These are phyloP conservation scores for Diloba caeruleocephala DNA, from an alignment of 2,888 invertebrate species.

Conservation along the genomic window DNA sequence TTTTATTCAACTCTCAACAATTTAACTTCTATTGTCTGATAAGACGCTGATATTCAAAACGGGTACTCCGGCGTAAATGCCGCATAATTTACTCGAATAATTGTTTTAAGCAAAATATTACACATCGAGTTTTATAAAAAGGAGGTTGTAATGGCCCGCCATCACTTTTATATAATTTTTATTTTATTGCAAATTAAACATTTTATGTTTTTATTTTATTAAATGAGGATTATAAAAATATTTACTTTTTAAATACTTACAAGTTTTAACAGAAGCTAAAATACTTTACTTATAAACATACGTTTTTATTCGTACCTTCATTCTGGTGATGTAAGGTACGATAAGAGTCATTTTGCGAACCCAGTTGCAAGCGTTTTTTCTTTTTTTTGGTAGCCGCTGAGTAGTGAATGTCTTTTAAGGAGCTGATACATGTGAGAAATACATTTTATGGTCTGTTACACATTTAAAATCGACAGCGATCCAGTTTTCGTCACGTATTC, in stretches of 20 bases:
- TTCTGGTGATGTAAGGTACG: constrained; percentile 64
- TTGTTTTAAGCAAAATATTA: constrained; percentile 47
- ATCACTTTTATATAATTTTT: constrained; percentile 46
- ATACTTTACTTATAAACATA: constrained; percentile 62
- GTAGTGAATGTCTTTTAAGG: constrained; percentile 62
- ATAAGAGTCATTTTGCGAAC: constrained; percentile 72
- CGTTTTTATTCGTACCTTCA: constrained; percentile 63
- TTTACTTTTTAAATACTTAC: constrained; percentile 42
- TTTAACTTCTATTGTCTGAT: constrained; percentile 19
- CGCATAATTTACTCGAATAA: constrained; percentile 39
- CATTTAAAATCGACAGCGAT: constrained; percentile 65
- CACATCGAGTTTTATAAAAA: constrained; percentile 36
- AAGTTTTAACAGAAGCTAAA: constrained; percentile 57
- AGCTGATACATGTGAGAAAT: constrained; percentile 70
- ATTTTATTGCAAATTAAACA: constrained; percentile 54
- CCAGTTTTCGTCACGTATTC: constrained; percentile 63
- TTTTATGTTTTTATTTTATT: constrained; percentile 59
- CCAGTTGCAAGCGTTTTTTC: constrained; percentile 58
- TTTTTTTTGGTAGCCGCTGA: constrained; percentile 65
- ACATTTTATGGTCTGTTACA: constrained; percentile 67
- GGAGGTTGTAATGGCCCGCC: constrained; percentile 18
- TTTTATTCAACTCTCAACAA: constrained; percentile 20
- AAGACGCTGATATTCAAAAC: constrained; percentile 21
- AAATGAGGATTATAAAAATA: constrained; percentile 41
- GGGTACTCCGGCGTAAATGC: constrained; percentile 21